Base-by-base conservation (phyloP, 2,113 vertebrate genomes). In the Crypturellus undulatus region DNA sequence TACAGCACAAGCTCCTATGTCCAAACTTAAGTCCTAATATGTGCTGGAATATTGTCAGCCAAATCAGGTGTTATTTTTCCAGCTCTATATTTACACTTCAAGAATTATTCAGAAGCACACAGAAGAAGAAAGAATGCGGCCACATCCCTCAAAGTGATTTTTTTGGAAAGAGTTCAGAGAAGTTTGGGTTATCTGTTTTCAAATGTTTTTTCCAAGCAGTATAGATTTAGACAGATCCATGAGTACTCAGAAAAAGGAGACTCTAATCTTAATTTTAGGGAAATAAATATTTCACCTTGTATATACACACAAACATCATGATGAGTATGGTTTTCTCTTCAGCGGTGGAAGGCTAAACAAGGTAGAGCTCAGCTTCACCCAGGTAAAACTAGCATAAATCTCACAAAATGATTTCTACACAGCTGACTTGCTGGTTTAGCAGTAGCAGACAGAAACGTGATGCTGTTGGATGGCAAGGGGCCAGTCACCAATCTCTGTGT, bases 61-160 rank as follows among this genome's bases (percentile, higher is more conserved):
- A 96, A 79, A 93, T 42, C 9, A 15, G 90, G 40, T 58, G 88
- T 82, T 93, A 82, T 87, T 95, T 96, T 87, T 89, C 70, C 63
- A 93, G 73, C 43, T 94, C 93, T 95, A 90, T 92, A 95, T 94
- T 95, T 94, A 89, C 86, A 92, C 88, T 87, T 94, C n/a, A 54
- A 90, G 83, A 68, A 86, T 68, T 90, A 72, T 47, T 52, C 25
- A 92, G 83, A 89, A 92, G 69, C 83, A 94, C 71, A 76, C 69
- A 92, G 51, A 34, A 88, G 72, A 83, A 94, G 77, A 52, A 72
- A 87, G 76, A 93, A 89, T 51, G 54, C 8, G 5, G 77, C 16
- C 62, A 87, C 87, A 96, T 42, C 65, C 70, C 69, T 90, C 7
- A 0, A 84, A 3, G 9, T 36, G 83, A 90, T 62, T 24, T 52